Evolutionary conservation across 2,113 vertebrate species (phyloP).

Genomic region (Cynopterus brachyotis): DNA sequence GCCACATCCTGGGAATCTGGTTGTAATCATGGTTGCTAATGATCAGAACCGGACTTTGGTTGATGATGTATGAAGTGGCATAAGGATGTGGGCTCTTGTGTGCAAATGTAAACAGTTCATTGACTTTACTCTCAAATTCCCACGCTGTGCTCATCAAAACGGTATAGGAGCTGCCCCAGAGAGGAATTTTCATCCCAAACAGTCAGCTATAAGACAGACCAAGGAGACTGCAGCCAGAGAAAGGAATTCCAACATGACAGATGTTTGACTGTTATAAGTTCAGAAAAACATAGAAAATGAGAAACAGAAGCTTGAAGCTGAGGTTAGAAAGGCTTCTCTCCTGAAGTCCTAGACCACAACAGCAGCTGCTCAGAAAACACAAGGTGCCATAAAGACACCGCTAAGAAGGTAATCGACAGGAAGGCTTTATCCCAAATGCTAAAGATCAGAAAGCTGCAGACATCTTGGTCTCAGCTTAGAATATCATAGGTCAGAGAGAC

Average conservation of each 20-base stretch:
- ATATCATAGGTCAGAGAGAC: background rate
- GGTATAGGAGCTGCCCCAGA: background rate
- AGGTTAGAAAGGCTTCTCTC: background rate
- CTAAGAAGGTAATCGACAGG: background rate
- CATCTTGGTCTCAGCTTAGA: background rate
- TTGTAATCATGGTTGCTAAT: constrained; percentile 14
- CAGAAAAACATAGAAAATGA: constrained; percentile 42
- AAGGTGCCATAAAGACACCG: background rate
- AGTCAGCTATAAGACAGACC: background rate
- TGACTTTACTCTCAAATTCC: constrained; percentile 37
- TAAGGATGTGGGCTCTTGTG: background rate
- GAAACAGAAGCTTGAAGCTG: constrained; percentile 34
- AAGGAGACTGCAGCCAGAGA: background rate
- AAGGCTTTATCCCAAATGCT: background rate
- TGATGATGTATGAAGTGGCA: constrained; percentile 2
- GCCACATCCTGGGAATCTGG: constrained; percentile 34
- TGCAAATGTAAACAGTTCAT: background rate
- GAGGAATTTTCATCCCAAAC: background rate
- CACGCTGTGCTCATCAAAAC: background rate
- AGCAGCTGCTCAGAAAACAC: background rate
- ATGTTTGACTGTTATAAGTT: constrained; percentile 4
- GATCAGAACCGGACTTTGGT: constrained; percentile 30
- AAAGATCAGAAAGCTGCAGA: background rate
- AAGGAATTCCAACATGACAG: constrained; percentile 38
- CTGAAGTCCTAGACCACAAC: background rate